phyloP scores from a whole-genome alignment of 2,113 vertebrate genomes.

The Dicaeum eximium region DNA sequence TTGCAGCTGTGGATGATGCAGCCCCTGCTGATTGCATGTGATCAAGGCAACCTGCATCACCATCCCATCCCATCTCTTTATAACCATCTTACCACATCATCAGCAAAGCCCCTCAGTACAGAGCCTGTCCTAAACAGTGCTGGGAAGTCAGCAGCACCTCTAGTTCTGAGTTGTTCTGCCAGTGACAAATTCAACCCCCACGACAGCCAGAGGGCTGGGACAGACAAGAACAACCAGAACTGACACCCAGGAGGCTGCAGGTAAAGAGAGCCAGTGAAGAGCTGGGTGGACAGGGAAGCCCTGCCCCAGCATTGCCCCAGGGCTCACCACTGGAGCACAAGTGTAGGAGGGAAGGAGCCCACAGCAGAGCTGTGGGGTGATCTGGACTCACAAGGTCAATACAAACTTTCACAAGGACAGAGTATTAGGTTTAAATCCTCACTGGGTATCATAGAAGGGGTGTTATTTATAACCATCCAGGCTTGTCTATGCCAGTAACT shows the following conservation, averaged over 20 bases:
- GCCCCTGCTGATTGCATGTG: neutral
- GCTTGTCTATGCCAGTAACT: neutral
- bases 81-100: too few species aligned
- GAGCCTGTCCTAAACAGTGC: neutral
- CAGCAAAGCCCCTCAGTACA: neutral
- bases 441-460: neutral
- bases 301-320: neutral
- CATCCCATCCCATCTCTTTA: neutral
- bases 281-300: neutral
- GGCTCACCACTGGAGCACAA: neutral
- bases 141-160: neutral
- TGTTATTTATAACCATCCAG: neutral
- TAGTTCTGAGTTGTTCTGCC: neutral
- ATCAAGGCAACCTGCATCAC: neutral
- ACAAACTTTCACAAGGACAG: neutral
- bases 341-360: neutral
- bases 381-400: neutral
- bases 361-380: neutral
- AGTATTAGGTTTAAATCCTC: conserved; percentile 2
- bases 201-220: neutral
- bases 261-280: neutral
- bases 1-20: neutral
- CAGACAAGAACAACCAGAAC: neutral
- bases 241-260: neutral
- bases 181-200: neutral